Evolutionary conservation across 2,113 vertebrate genomes (phyloP).

Genomic region (Lota lota): DNA sequence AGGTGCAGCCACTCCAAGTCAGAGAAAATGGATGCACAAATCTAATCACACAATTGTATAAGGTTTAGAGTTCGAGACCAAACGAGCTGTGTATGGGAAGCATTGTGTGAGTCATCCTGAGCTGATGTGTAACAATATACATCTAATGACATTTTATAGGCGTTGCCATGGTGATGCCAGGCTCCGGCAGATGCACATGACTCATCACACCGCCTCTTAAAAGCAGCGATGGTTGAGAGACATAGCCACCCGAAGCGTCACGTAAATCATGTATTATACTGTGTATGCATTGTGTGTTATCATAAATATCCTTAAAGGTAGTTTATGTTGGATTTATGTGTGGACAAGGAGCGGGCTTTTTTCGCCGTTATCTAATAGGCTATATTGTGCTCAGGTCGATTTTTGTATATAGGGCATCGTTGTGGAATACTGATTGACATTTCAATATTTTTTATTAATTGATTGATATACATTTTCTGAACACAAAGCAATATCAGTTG

Average conservation of each 20-base stretch:
- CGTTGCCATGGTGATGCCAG: slow-evolving; percentile 50
- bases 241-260: no score
- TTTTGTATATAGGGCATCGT: no score
- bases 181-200: slow-evolving; percentile 42
- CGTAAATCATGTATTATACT: neutral
- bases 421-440: neutral
- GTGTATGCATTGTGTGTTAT: neutral
- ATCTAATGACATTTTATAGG: slow-evolving; percentile 32
- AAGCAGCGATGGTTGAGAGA: neutral
- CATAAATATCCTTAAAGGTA: no score
- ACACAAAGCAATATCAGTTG: slow-evolving; percentile 25
- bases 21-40: no score
- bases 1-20: no score
- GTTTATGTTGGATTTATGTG: no score
- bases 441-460: neutral
- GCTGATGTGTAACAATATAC: slow-evolving; percentile 16
- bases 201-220: slow-evolving; percentile 36
- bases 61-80: no score
- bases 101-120: slow-evolving; percentile 38
- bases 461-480: neutral
- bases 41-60: no score
- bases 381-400: no score
- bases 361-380: no score
- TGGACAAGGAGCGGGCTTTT: no score
- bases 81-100: neutral